These are phyloP conservation scores for Brachyhypopomus occidentalis DNA, from an alignment of 2,113 vertebrate genomes.

Conservation along the genomic window DNA sequence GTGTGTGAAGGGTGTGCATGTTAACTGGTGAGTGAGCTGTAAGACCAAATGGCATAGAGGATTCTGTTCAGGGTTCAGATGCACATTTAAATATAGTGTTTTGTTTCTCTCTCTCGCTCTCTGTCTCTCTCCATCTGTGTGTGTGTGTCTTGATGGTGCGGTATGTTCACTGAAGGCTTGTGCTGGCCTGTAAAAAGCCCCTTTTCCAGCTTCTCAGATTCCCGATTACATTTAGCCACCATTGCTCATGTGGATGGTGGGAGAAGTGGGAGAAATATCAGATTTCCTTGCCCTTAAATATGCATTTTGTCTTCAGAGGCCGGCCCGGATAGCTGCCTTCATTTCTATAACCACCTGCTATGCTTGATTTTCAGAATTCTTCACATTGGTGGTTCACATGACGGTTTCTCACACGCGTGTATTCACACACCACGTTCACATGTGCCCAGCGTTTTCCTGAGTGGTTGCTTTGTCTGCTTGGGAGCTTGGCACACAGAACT, in stretches of 20 bases:
- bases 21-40: no score
- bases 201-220: slow-evolving; percentile 30
- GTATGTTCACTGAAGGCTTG: neutral
- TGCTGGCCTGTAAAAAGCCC: neutral
- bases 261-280: neutral
- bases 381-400: neutral
- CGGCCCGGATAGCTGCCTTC: slow-evolving; percentile 22
- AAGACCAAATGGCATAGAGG: no score
- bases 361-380: slow-evolving; percentile 9
- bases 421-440: neutral
- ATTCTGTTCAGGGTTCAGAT: no score
- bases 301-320: slow-evolving; percentile 34
- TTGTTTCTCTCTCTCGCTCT: no score
- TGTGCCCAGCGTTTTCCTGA: neutral
- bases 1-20: no score
- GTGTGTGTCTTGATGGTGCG: no score
- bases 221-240: slow-evolving; percentile 12
- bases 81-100: no score
- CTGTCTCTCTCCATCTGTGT: no score
- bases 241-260: slow-evolving; percentile 8
- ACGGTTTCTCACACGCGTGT: slow-evolving; percentile 1
- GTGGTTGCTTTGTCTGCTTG: neutral
- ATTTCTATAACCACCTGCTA: neutral
- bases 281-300: slow-evolving; percentile 19
- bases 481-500: neutral